Evolutionary conservation across 2,797 vertebrate genomes (phyloP).

Genomic region (Eremophila alpestris): DNA sequence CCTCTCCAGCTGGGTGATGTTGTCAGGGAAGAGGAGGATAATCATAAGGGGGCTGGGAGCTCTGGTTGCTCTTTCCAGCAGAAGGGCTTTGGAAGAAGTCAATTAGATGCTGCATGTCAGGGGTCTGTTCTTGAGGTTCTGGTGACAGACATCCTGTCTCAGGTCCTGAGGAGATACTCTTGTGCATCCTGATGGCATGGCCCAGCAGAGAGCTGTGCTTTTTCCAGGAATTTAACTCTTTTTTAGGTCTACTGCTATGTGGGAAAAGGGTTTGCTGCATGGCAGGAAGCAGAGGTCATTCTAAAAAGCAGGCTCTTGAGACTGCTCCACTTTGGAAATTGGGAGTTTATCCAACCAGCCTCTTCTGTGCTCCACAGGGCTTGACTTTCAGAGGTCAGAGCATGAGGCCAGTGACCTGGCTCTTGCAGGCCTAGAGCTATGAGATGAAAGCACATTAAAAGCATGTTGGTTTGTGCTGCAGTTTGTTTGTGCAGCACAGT

Average conservation of each 20-base stretch:
- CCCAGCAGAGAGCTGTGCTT: not conserved
- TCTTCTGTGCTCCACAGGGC: not conserved
- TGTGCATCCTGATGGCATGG: not conserved
- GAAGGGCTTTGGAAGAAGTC: not conserved
- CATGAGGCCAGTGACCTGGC: not conserved
- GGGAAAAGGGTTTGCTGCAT: not conserved
- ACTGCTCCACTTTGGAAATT: accelerated
- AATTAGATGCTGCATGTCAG: too few species aligned
- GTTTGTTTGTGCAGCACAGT: not conserved
- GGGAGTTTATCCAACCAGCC: not conserved
- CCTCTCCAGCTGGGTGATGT: not conserved
- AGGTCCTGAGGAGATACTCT: not conserved
- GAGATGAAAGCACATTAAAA: not conserved
- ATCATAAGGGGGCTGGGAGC: not conserved
- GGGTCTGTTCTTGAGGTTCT: not conserved
- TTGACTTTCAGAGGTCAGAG: not conserved
- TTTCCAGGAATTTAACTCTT: not conserved
- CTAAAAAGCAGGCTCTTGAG: not conserved
- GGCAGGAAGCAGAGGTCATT: not conserved
- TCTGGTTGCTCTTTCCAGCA: not conserved
- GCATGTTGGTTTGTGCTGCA: not conserved
- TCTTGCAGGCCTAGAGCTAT: not conserved
- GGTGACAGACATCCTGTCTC: not conserved
- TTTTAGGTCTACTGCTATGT: not conserved
- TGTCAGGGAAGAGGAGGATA: not conserved